phyloP scores from a whole-genome alignment of 2,888 invertebrate genomes.

The Rapana venosa region DNA sequence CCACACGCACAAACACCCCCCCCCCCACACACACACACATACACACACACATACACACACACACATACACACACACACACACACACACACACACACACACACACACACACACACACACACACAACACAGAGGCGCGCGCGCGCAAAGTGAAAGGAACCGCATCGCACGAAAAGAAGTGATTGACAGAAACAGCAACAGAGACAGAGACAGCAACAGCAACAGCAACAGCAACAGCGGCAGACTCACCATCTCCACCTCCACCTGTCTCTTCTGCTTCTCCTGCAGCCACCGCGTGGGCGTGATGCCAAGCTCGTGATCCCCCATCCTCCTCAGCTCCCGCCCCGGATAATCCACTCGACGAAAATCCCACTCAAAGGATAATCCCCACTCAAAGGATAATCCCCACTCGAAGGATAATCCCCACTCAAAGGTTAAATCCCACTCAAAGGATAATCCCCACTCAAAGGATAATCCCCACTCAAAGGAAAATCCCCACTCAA shows the following conservation, averaged over 20 bases:
- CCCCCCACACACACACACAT: not conserved
- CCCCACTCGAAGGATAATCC: conserved; percentile 5
- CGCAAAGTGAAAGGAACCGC: too few species aligned
- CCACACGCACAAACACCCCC: not conserved
- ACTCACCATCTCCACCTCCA: conserved; percentile 47
- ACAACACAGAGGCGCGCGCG: too few species aligned
- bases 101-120: too few species aligned
- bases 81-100: too few species aligned
- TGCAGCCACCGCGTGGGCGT: conserved; percentile 54
- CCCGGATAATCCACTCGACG: not conserved
- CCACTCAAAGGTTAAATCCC: not conserved
- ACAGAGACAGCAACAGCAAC: too few species aligned
- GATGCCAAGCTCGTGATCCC: conserved; percentile 31
- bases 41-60: conserved; percentile 2
- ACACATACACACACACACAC: not conserved
- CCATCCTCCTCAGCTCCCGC: conserved; percentile 47
- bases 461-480: not conserved
- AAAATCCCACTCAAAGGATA: not conserved
- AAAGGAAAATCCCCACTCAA: not conserved
- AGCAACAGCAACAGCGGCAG: too few species aligned
- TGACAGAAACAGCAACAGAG: too few species aligned
- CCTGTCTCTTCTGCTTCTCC: conserved; percentile 54
- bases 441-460: not conserved
- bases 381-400: not conserved
- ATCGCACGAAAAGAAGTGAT: too few species aligned